Conservation (phyloP, 2,797 vertebrate species). For the Oreochromis mossambicus region DNA sequence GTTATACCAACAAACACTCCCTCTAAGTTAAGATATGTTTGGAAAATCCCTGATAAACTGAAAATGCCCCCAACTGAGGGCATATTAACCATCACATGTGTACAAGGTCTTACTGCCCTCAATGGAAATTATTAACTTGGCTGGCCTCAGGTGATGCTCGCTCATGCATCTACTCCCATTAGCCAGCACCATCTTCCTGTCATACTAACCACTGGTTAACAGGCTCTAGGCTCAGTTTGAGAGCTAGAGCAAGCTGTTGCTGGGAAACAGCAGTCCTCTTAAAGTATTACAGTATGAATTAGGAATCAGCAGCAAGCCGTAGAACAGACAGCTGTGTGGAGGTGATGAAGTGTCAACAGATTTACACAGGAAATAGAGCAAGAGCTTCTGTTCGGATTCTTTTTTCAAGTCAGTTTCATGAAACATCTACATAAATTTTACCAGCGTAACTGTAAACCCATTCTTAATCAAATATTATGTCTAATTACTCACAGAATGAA, state of each 20-base stretch:
- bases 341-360: not conserved
- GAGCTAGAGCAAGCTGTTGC: constrained; percentile 46
- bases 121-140: constrained; percentile 55
- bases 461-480: not conserved
- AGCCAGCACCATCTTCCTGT: constrained; percentile 31
- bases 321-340: constrained; percentile 20
- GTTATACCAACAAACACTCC: not conserved
- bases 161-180: constrained; percentile 51
- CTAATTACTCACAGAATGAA: not conserved
- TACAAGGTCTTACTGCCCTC: constrained; percentile 14
- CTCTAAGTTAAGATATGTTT: not conserved
- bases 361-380: not conserved
- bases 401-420: not conserved
- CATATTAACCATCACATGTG: constrained; percentile 6
- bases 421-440: not conserved
- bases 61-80: constrained; percentile 7
- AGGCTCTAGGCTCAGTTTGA: not conserved
- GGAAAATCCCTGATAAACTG: constrained; percentile 34
- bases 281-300: constrained; percentile 14
- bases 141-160: constrained; percentile 44
- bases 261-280: constrained; percentile 33
- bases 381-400: not conserved
- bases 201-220: constrained; percentile 6
- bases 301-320: constrained; percentile 2
- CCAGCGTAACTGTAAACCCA: not conserved